Base-by-base conservation (phyloP, 2,888 invertebrate species). In the Drosophila kambysellisi region DNA sequence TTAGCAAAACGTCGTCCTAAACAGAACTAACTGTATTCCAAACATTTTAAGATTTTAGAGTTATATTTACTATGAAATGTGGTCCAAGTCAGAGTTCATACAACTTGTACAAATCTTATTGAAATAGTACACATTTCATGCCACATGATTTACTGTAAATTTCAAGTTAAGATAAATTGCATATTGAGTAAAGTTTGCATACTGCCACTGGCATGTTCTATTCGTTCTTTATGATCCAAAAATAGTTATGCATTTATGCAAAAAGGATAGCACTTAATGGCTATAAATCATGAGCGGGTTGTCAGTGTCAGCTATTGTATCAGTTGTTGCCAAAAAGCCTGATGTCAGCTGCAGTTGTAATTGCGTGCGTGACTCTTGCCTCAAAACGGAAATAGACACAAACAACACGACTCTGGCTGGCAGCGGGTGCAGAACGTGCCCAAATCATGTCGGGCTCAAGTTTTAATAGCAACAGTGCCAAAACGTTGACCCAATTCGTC, bases 401-500 rank as follows among this genome's bases (percentile, higher is more conserved):
- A 51, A 51, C 64, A 66, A 25, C 46, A 46, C 54, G 29, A 57
- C 68, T 63, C 63, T 66, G 58, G 48, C 25, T 25, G 25, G 25
- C 54, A 25, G 46, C 43, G 54, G 41, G 61, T 56, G 64, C 41
- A 52, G 68, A 62, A 64, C 56, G 68, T 63, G 70, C 73, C 73
- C 75, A 75, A 83, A 70, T 81, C 83, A 81, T 83, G 83, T 83
- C 69, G 76, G 52, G 52, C 70, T 58, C 67, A 65, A 67, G 51
- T 67, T 68, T 61, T 78, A 76, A 69, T 65, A 58, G 74, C 72
- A 81, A 76, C 70, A 76, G 67, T 65, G 59, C 64, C 71, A 66
- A 75, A 63, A 48, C 76, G 74, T 70, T 88, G 88, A 87, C 88
- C 88, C 64, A 88, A 81, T 79, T 88, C 35, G 20, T 43, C 71